Percentiles rank a stretch among this genome's conserved stretches.
Conservation (phyloP, 30 jellyfish, hydroid and myxozoan species). For the Cassiopea xamachana region DNA sequence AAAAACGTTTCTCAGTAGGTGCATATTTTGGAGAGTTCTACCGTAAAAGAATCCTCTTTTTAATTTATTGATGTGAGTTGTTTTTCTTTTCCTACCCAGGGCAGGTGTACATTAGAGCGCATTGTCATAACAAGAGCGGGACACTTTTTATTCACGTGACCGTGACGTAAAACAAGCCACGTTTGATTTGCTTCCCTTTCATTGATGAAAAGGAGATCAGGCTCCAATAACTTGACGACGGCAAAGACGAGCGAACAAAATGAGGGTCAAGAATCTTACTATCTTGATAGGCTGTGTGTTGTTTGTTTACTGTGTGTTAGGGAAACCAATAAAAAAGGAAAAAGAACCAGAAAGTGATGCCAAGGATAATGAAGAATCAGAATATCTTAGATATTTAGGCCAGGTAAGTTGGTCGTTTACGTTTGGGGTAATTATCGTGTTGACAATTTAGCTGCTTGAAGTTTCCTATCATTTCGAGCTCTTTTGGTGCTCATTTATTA, state of each 20-base stretch:
- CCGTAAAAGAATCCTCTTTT: too few relatives aligned
- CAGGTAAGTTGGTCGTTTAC: slow-evolving; percentile 38
- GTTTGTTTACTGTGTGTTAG: slow-evolving; percentile 11
- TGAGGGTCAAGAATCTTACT: slow-evolving; percentile 20
- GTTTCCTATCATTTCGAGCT: neutral
- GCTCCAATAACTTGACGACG: neutral
- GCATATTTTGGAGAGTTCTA: too few relatives aligned
- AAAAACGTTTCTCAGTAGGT: too few relatives aligned
- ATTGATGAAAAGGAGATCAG: neutral
- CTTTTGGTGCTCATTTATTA: too few relatives aligned
- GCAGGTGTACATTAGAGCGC: neutral
- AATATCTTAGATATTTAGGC: slow-evolving; percentile 88
- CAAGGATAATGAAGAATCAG: slow-evolving; percentile 73
- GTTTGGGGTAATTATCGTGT: neutral
- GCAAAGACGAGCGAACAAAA: neutral
- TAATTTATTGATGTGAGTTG: too few relatives aligned
- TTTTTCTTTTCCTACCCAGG: neutral
- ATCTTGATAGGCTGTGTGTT: slow-evolving; percentile 1
- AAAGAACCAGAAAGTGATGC: slow-evolving; percentile 55
- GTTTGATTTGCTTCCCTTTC: slow-evolving; percentile 43
- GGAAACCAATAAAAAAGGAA: slow-evolving; percentile 69
- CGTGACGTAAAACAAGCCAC: slow-evolving; percentile 71
- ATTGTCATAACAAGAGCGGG: slow-evolving; percentile 23
- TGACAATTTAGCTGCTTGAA: neutral
- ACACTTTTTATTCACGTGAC: slow-evolving; percentile 58